Evolutionary conservation across 2,113 vertebrate species (phyloP), one percentile per base, ranked within the genome.

Genomic region (Anhinga anhinga): DNA sequence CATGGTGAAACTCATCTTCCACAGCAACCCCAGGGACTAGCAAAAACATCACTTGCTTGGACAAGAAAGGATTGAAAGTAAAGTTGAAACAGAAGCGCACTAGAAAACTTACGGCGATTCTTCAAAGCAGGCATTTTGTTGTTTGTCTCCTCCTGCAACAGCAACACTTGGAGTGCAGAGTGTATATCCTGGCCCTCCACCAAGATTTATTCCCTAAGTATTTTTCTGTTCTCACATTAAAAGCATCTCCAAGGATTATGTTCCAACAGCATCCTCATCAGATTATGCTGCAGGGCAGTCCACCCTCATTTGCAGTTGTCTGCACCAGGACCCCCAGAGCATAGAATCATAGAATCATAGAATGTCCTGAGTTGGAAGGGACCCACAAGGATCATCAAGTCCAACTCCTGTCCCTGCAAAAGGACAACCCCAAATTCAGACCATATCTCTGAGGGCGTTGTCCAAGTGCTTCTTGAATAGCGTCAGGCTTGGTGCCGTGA

Each of bases 31-130:
- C 36, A 25, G 44, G 36, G 27, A n/a, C 15, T 13, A 32, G 14
- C 26, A 52, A 56, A 79, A 65, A 19, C 32, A 62, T 42, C 17
- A 4, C 11, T 72, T 65, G 9, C 76, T 69, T 27, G 72, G 88
- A 67, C 40, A 79, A 59, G 32, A 0, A 1, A 65, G 21, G 26
- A 40, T 17, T 59, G 72, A 76, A 91, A 65, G 71, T 4, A 86
- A 93, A 96, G 70, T 29, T 94, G 73, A 80, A 45, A 69, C 32
- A 71, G 67, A 93, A 93, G 29, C 8, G 6, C 14, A 25, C 26
- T n/a, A 56, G 81, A 56, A 86, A 89, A 86, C 59, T 32, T 58
- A 59, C 0, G 3, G 32, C 0, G 0, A 16, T 40, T 80, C 55
- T 88, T 95, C 74, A 81, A 71, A 73, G 15, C 23, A 44, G 22